Evolutionary conservation across 2,888 invertebrate genomes (phyloP), one percentile per base, ranked within the genome.

Genomic region (Orthosia cruda): DNA sequence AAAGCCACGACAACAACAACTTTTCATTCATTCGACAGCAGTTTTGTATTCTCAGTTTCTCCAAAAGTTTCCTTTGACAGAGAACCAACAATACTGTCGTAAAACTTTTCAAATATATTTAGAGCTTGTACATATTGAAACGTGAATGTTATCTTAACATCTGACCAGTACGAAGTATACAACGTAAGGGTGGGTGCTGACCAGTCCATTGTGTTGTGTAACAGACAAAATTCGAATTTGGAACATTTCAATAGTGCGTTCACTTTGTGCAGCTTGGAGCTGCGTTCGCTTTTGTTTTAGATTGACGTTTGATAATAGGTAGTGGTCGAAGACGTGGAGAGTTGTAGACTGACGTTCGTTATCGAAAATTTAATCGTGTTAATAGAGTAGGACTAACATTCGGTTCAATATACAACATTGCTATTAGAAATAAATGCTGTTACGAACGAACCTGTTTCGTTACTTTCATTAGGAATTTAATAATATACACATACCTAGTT

Each of bases 31-130:
- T 75, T 55, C 79, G 57, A 72, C 63, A 63, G 55, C 64, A 71
- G 55, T 80, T 74, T 58, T 70, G 70, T 70, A 67, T 83, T 62
- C 61, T 80, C 61, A 71, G 74, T 74, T 74, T 76, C 77, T 62
- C n/a, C 23, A 74, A 71, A 55, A 66, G 40, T 84, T 69, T 81
- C 52, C 63, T 66, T 77, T 67, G 71, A 74, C 72, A 69, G 74
- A 80, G 64, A 69, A 68, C 49, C 71, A 70, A 68, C 77, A 77
- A 75, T 76, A 74, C 68, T 76, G 63, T 76, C 63, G 72, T 57
- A 57, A 76, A 86, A 87, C 77, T 86, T 79, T 63, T 57, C 57
- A 80, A 75, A 87, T 80, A 75, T 77, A 77, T 85, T 85, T 77
- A 71, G 78, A 80, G 78, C 72, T 83, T 79, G 58, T 68, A 77